Base-by-base conservation (phyloP, 2,113 vertebrate genomes). In the Cercopithecus mona region DNA sequence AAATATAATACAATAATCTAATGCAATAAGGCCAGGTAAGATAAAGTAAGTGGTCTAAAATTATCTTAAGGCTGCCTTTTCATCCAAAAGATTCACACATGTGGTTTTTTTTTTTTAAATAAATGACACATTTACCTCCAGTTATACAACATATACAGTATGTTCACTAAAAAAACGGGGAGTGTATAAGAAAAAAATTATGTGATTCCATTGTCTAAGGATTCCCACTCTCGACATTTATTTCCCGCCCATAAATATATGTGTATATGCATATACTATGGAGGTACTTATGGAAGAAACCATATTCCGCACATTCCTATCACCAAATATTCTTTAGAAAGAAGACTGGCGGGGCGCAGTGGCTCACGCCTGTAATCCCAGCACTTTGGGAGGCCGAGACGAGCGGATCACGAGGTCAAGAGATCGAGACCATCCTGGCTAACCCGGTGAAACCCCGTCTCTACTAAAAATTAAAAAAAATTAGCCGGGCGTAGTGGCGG, bases 181-280 rank as follows among this genome's bases (percentile, higher is more conserved):
- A 45, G 2, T 10, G 4, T 30, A 32, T 40, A 64, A 66, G 35
- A 13, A n/a, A 66, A 91, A 23, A 50, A 30, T 45, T 40, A 57
- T 40, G 59, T 87, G 72, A 96, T n/a, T 90, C 35, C 20, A 45
- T 89, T 52, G 30, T 66, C 40, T 50, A 61, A 73, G 81, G 40
- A 45, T 61, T 79, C 13, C 84, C 64, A 64, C 30, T 64, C 7
- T 72, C n/a, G 35, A n/a, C 16, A 43, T 81, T 92, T 64, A 72
- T 66, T 84, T 79, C 80, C 59, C 40, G 16, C 35, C 70, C 91
- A 64, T 57, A 64, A n/a, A 61, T 57, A 32, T 61, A 38, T 25
- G 59, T 22, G 2, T 3, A 2, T 50, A 35, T 30, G 50, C 11
- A 22, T 32, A 38, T 11, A 1, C 32, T 23, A 32, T 2, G 2